phyloP scores from a whole-genome alignment of 2,797 vertebrate species.

The Spondyliosoma cantharus region DNA sequence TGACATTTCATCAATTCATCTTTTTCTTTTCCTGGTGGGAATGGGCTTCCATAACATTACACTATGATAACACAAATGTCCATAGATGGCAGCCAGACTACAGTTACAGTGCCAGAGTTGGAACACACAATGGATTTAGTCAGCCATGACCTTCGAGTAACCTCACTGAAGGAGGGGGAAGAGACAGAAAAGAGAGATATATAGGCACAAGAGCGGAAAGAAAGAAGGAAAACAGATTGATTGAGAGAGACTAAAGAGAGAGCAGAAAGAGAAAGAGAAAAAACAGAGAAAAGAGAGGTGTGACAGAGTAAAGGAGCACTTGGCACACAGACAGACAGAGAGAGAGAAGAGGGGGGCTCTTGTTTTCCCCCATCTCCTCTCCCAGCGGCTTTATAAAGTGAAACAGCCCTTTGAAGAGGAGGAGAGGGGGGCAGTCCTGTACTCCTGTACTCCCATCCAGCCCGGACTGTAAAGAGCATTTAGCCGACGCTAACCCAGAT shows the following conservation, averaged over 20 bases:
- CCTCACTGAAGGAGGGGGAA: constrained; percentile 40
- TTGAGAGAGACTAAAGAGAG: constrained; percentile 6
- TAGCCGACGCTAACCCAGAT: constrained; percentile 43
- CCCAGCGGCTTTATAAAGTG: constrained; percentile 54
- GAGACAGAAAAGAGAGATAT: constrained; percentile 42
- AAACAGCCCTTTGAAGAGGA: constrained; percentile 55
- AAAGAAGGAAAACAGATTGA: constrained; percentile 41
- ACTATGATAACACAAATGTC: constrained; percentile 24
- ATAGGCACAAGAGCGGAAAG: constrained; percentile 23
- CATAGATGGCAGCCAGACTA: constrained; percentile 17
- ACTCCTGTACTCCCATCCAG: constrained; percentile 43
- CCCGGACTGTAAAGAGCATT: constrained; percentile 41
- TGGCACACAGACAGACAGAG: constrained; percentile 32
- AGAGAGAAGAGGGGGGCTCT: constrained; percentile 19
- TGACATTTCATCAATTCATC: not conserved
- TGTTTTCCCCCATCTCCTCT: constrained; percentile 35
- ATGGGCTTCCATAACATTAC: not conserved
- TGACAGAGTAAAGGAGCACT: constrained; percentile 18
- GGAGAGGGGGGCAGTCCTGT: constrained; percentile 31
- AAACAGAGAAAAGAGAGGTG: constrained; percentile 41
- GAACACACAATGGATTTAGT: constrained; percentile 47
- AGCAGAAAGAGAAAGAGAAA: constrained; percentile 26
- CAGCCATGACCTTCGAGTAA: constrained; percentile 56
- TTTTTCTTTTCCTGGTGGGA: not conserved
- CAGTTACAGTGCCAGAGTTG: constrained; percentile 27